Evolutionary conservation across 2,113 vertebrate genomes (phyloP).

Genomic region (Meles meles): DNA sequence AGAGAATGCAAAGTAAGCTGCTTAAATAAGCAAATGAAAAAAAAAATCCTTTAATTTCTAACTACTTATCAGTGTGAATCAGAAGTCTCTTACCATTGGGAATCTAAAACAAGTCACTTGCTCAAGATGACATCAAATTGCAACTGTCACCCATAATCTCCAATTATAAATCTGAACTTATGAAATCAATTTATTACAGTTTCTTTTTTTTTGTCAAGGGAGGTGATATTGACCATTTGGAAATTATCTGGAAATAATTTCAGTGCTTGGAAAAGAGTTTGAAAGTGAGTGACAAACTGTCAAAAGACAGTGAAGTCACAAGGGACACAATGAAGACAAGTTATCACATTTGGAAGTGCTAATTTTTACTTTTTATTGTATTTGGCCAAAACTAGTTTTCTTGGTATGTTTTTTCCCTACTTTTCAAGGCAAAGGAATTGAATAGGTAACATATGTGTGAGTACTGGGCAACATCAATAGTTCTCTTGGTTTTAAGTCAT

Average conservation of each 20-base stretch:
- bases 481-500: background rate
- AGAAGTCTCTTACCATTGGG: background rate
- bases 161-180: background rate
- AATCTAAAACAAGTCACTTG: background rate
- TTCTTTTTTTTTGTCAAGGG: background rate
- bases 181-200: background rate
- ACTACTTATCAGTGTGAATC: background rate
- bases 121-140: background rate
- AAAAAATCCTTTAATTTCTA: background rate
- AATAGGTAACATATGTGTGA: background rate
- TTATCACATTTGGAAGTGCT: background rate
- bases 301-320: background rate
- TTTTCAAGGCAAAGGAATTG: background rate
- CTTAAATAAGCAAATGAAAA: background rate
- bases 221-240: background rate
- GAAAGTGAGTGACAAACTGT: background rate
- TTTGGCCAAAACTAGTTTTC: background rate
- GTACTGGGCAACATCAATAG: background rate
- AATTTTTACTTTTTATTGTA: background rate
- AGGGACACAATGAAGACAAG: background rate
- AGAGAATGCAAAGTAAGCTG: background rate
- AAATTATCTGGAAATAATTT: background rate
- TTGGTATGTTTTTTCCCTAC: background rate
- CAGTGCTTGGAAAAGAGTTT: background rate
- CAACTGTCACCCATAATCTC: background rate